Base-by-base conservation (phyloP, 2,113 vertebrate species). In the Aptenodytes forsteri region DNA sequence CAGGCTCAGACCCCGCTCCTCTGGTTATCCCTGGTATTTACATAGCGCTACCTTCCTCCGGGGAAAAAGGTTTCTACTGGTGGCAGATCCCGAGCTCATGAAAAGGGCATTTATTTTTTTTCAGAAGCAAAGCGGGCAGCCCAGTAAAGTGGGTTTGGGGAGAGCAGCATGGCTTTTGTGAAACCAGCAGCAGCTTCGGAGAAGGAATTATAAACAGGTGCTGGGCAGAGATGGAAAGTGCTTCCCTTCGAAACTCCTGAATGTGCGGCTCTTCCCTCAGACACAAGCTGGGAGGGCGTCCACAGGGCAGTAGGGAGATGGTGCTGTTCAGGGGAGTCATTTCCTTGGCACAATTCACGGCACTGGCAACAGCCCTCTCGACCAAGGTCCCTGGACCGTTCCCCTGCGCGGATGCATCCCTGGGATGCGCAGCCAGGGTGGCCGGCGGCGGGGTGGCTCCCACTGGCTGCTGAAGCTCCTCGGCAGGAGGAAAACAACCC, bases 141-240 rank as follows among this genome's bases (percentile, higher is more conserved):
- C 36, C 59, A 13, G 44, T 46, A 50, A 66, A 83, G 72, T 8
- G 27, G 44, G 36, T 64, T 12, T 66, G 65, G 38, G 30, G 44
- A 82, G 71, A 79, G 54, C 46, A 73, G 55, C 40, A 44, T 1
- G 2, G 80, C 34, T 79, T 71, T 72, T 47, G 46, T 64, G 66
- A 87, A 89, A 93, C 64, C 91, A 0, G 54, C 93, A 88, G 88
- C 81, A 67, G 91, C 76, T 91, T 83, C 1, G 0, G 85, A 93
- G 77, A 79, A 83, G n/a, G 94, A 83, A 89, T 94, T 85, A 85
- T 59, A 86, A 95, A 66, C 44, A 92, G 64, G 70, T 1, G 22
- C 62, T 16, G 75, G 34, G 34, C 50, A 86, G 29, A 70, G 47
- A 36, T 2, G 1, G 69, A 70, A 75, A 81, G 54, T 13, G 9